A percentile compares a stretch with the other conserved stretches of the same genome.
phyloP scores from a whole-genome alignment of 2,888 invertebrate species.

The Eumerus sabulonum region DNA sequence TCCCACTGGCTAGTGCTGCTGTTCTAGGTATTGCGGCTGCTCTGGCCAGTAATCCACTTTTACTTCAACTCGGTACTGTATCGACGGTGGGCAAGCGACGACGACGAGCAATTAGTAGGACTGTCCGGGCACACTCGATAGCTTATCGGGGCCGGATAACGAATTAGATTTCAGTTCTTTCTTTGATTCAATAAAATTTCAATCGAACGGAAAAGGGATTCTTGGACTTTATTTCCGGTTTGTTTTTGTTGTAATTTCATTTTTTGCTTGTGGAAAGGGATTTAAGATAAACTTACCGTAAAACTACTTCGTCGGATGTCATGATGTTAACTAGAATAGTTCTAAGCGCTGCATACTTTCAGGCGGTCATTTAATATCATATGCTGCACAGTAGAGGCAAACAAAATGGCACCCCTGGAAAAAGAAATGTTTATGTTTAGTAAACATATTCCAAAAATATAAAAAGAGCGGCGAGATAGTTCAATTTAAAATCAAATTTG shows the following conservation, averaged over 20 bases:
- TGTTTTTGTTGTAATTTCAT: too few relatives aligned
- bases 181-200: constrained; percentile 56
- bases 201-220: constrained; percentile 45
- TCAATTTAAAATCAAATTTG: too few relatives aligned
- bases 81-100: constrained; percentile 80
- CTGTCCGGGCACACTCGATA: constrained; percentile 43
- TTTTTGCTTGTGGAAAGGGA: neutral
- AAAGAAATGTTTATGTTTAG: constrained; percentile 5
- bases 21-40: constrained; percentile 90
- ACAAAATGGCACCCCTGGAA: constrained; percentile 11
- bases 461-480: neutral
- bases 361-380: constrained; percentile 4
- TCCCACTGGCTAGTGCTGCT: constrained; percentile 89
- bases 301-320: constrained; percentile 65
- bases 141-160: constrained; percentile 52
- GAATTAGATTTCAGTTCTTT: constrained; percentile 38
- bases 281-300: constrained; percentile 45
- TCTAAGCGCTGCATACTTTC: constrained; percentile 45
- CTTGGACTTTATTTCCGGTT: neutral
- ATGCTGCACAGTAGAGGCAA: constrained; percentile 24
- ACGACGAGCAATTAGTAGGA: constrained; percentile 59
- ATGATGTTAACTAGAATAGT: constrained; percentile 20
- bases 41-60: constrained; percentile 87
- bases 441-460: neutral
- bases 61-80: constrained; percentile 88